Evolutionary conservation across 2,797 vertebrate genomes (phyloP).

Genomic region (Ficedula albicollis): DNA sequence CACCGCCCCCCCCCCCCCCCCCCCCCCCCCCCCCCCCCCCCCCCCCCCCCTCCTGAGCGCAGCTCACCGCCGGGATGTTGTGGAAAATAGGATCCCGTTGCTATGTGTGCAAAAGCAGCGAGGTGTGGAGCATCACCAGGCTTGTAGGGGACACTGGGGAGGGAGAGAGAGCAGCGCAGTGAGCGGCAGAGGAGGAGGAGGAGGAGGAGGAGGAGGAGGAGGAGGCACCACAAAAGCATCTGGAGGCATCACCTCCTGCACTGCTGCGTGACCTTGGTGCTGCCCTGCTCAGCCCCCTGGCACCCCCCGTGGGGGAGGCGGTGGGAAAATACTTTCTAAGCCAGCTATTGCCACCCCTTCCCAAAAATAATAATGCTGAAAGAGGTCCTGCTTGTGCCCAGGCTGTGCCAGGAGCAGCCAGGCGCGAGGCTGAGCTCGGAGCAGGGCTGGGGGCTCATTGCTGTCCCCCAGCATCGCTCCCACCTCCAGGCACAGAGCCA

Average conservation of each 20-base stretch:
- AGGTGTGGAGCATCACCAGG: constrained; percentile 90
- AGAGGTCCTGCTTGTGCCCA: background rate
- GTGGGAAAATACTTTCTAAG: background rate
- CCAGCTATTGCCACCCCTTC: background rate
- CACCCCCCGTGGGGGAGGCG: background rate
- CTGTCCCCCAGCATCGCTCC: background rate
- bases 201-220: background rate
- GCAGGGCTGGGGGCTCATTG: accelerated
- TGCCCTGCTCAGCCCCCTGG: background rate
- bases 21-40: too few relatives aligned
- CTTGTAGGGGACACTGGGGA: constrained; percentile 95
- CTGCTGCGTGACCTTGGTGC: accelerated
- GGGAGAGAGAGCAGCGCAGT: background rate
- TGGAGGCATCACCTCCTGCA: background rate
- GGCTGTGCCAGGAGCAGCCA: background rate
- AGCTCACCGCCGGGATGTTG: constrained; percentile 73
- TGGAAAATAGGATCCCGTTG: constrained; percentile 84
- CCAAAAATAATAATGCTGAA: background rate
- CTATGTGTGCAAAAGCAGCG: constrained; percentile 80
- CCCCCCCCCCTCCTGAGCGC: constrained; percentile 55
- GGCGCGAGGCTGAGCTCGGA: background rate
- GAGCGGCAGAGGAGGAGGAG: background rate
- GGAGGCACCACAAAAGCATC: background rate
- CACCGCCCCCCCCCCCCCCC: too few relatives aligned
- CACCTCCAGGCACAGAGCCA: background rate